Base-by-base conservation (phyloP, 2,113 vertebrate species). In the Stomatorhinus ivindoensis region DNA sequence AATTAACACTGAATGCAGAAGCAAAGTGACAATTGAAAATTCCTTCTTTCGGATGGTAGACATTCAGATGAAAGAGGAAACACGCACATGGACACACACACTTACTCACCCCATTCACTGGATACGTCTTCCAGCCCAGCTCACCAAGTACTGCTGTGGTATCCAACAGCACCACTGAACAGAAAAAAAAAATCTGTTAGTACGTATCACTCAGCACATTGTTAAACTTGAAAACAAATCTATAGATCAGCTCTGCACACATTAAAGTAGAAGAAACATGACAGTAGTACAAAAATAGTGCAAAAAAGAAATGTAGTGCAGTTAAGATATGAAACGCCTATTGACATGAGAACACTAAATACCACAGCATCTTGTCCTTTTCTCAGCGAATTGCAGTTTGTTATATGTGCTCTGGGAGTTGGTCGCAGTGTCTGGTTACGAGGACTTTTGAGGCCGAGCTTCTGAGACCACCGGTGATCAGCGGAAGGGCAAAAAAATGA, bases 61-160 rank as follows among this genome's bases (percentile, higher is more conserved):
- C 69, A 39, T 76, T 76, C 15, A 76, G 69, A 17, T 4, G 35
- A 69, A 69, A 69, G 24, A 35, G 31, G 69, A 76, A 39, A 39
- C 31, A 73, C 31, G n/a, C n/a, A 76, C 1, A 76, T 1, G 35
- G 10, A 73, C 19, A 82, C 19, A 82, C 27, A 84, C 50, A 50
- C 76, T 90, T 88, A 97, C 98, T 99, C 95, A 99, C 98, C 97
- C 98, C 98, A 92, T 99, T 99, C 93, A 99, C 94, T 89, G 98
- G 98, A 94, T 98, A 99, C 31, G 98, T 98, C 94, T 97, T 99
- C 98, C 98, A 99, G 94, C 97, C 97, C 58, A 98, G 95, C 90
- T 99, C 98, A 92, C 98, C 98, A 0, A 98, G 95, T 87, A 96
- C 97, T 91, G 97, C 93, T 89, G 97, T 98, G 90, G 98, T 99